Conservation (phyloP, 2,888 invertebrate genomes). For the Caenorhabditis sp. region DNA sequence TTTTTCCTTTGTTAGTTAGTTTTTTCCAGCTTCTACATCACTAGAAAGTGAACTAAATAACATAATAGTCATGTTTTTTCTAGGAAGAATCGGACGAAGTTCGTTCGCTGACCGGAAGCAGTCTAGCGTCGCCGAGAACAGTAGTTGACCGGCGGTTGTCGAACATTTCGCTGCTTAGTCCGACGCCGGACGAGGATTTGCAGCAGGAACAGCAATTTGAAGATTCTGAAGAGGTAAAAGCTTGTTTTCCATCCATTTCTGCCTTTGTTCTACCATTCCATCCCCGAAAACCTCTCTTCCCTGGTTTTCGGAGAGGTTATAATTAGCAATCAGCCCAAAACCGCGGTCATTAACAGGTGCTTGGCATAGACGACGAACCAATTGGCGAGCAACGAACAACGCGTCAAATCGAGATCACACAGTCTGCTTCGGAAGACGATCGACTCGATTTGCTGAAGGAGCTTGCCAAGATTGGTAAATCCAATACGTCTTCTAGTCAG, state of each 20-base stretch:
- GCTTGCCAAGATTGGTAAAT: slow-evolving; percentile 65
- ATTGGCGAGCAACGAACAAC: slow-evolving; percentile 51
- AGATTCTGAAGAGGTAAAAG: slow-evolving; percentile 33
- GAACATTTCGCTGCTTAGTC: slow-evolving; percentile 59
- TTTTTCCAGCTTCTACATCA: too few species aligned
- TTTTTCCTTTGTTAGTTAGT: slow-evolving; percentile 11
- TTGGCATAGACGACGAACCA: slow-evolving; percentile 35
- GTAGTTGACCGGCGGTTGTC: slow-evolving; percentile 65
- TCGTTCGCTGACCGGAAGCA: slow-evolving; percentile 69
- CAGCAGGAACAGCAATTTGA: slow-evolving; percentile 36
- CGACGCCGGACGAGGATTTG: slow-evolving; percentile 62
- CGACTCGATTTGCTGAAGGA: slow-evolving; percentile 67
- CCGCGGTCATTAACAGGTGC: slow-evolving; percentile 59
- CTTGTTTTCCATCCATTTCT: slow-evolving; percentile 14
- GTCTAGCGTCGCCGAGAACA: slow-evolving; percentile 71
- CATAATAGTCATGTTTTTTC: too few species aligned
- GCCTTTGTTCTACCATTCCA: neutral
- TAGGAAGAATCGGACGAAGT: slow-evolving; percentile 76
- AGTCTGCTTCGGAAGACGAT: slow-evolving; percentile 67
- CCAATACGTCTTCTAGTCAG: slow-evolving; percentile 43
- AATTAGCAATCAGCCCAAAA: slow-evolving; percentile 37
- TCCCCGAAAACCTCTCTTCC: neutral
- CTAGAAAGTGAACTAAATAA: neutral
- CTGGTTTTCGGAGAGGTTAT: slow-evolving; percentile 3
- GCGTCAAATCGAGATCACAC: slow-evolving; percentile 64